Conservation (phyloP, 1,140 invertebrate genomes). For the Heliconius melpomene region DNA sequence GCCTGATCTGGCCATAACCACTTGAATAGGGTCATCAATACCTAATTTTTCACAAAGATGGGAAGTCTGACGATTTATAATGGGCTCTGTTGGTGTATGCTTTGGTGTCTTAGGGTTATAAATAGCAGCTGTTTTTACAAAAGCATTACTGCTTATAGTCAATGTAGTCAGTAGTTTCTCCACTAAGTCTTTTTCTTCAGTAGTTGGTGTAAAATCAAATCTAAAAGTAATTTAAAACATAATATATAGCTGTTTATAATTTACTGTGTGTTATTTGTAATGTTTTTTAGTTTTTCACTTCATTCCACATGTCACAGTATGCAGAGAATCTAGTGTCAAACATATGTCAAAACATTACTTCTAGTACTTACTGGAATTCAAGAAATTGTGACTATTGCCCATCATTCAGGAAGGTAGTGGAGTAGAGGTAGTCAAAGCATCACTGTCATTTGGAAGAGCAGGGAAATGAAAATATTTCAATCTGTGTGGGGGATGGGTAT, state of each 20-base stretch:
- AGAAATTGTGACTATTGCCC: too few species aligned
- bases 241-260: neutral
- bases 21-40: slow-evolving; percentile 72
- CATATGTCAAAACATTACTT: too few species aligned
- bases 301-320: too few species aligned
- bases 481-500: too few species aligned
- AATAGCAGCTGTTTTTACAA: slow-evolving; percentile 86
- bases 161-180: slow-evolving; percentile 86
- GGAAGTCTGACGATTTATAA: slow-evolving; percentile 91
- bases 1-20: slow-evolving; percentile 66
- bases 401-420: too few species aligned
- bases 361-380: too few species aligned
- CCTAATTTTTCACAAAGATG: slow-evolving; percentile 89
- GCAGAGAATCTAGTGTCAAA: too few species aligned
- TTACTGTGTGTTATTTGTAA: neutral
- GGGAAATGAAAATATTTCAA: too few species aligned
- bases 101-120: slow-evolving; percentile 80
- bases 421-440: too few species aligned
- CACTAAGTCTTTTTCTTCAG: slow-evolving; percentile 87
- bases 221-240: slow-evolving; percentile 66
- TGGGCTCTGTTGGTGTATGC: slow-evolving; percentile 70
- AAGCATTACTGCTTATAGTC: slow-evolving; percentile 87
- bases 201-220: slow-evolving; percentile 88
- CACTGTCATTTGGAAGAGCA: too few species aligned
- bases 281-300: too few species aligned